Evolutionary conservation across 2,797 vertebrate species (phyloP).

Genomic region (Spondyliosoma cantharus): DNA sequence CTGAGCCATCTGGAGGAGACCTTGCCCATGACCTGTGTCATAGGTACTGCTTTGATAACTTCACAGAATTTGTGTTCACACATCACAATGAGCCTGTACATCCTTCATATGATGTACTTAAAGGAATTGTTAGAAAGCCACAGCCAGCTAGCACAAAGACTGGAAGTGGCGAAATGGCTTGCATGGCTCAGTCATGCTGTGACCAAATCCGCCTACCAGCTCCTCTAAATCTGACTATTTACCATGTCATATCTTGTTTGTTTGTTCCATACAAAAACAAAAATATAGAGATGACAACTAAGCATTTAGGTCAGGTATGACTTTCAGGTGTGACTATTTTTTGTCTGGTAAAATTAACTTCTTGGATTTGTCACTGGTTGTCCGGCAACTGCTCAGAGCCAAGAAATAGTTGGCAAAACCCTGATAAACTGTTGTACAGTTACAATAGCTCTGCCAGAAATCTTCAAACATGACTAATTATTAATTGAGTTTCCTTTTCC

Average conservation of each 20-base stretch:
- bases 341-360: too few relatives aligned
- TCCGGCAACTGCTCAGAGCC: neutral
- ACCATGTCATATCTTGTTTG: neutral
- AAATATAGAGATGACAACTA: neutral
- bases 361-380: too few relatives aligned
- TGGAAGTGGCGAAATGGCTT: neutral
- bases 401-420: neutral
- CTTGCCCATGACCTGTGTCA: constrained; percentile 93
- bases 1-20: constrained; percentile 96
- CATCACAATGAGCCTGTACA: neutral
- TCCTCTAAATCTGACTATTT: neutral
- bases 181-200: neutral
- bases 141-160: neutral
- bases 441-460: too few relatives aligned
- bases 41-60: constrained; percentile 80
- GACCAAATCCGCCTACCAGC: neutral
- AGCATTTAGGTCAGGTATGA: too few relatives aligned
- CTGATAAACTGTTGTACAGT: too few relatives aligned
- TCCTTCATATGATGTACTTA: neutral
- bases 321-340: neutral
- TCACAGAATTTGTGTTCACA: neutral
- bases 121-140: neutral
- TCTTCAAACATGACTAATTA: too few relatives aligned
- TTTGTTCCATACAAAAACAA: neutral
- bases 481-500: neutral